A percentile compares a stretch with the other conserved stretches of the same genome.
Conservation (phyloP, 2,888 invertebrate species). For the Eumacrocentrus americanus region DNA sequence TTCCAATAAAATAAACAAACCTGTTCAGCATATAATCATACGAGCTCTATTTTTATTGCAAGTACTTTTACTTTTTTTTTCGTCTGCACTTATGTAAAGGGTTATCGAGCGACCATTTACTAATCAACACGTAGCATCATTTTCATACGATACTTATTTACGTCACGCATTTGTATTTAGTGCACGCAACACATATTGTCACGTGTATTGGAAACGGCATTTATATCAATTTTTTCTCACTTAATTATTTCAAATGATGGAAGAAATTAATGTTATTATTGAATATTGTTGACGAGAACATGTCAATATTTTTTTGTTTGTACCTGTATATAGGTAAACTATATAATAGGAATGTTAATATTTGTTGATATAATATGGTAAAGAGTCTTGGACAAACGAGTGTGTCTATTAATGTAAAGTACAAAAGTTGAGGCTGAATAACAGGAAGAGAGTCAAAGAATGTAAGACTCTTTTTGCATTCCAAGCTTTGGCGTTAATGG, state of each 20-base stretch:
- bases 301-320: no score
- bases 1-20: no score
- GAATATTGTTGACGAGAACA: no score
- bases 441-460: no score
- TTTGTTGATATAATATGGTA: no score
- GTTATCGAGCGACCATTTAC: background rate
- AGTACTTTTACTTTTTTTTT: no score
- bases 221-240: conserved; percentile 4
- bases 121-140: conserved; percentile 45
- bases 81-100: background rate
- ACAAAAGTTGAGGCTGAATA: background rate
- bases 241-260: background rate
- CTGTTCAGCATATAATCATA: no score
- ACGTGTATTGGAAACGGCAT: conserved; percentile 33
- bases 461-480: background rate
- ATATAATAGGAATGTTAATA: no score
- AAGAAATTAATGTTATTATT: background rate
- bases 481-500: conserved; percentile 1
- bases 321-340: no score
- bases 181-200: conserved; percentile 43
- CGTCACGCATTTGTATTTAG: conserved; percentile 48
- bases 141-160: no score
- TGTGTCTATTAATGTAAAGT: background rate
- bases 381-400: no score
- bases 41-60: no score